A percentile compares a stretch with the other conserved stretches of the same genome.
Conservation (phyloP, 92 coral and sea anemone species). For the Scolanthus callimorphus region DNA sequence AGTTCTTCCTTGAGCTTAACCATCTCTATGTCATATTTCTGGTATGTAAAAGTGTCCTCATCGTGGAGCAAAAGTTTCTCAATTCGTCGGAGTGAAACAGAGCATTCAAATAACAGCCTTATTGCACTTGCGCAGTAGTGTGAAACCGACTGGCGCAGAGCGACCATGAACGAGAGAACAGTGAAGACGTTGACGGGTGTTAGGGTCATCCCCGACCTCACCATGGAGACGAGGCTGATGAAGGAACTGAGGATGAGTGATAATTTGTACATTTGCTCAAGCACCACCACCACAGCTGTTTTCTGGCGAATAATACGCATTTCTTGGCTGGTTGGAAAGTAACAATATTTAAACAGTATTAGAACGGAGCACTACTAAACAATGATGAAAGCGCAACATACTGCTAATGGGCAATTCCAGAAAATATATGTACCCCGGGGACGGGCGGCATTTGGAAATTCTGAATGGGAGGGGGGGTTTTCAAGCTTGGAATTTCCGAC, state of each 20-base stretch:
- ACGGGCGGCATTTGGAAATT: too few species aligned
- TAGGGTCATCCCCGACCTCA: not conserved
- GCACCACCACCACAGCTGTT: not conserved
- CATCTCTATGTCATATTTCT: not conserved
- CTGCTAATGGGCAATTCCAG: too few species aligned
- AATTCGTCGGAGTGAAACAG: not conserved
- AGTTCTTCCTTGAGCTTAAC: not conserved
- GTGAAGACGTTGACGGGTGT: slow-evolving; percentile 1
- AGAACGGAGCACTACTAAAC: too few species aligned
- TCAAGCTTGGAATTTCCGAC: too few species aligned
- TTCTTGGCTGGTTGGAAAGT: not conserved
- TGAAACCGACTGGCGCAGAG: not conserved
- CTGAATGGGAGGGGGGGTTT: too few species aligned
- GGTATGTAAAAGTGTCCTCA: not conserved
- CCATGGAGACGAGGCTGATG: slow-evolving; percentile 1
- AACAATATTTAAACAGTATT: too few species aligned
- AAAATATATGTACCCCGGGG: too few species aligned
- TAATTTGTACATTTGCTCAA: slow-evolving; percentile 3
- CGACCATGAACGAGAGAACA: not conserved
- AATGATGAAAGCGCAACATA: too few species aligned
- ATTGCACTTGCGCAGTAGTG: not conserved
- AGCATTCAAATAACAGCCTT: not conserved
- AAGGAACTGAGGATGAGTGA: not conserved
- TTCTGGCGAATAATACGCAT: not conserved
- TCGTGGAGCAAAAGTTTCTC: not conserved